A percentile compares a stretch with the other conserved stretches of the same genome.
Conservation (phyloP, 2,888 invertebrate species). For the Nomada lathburiana region DNA sequence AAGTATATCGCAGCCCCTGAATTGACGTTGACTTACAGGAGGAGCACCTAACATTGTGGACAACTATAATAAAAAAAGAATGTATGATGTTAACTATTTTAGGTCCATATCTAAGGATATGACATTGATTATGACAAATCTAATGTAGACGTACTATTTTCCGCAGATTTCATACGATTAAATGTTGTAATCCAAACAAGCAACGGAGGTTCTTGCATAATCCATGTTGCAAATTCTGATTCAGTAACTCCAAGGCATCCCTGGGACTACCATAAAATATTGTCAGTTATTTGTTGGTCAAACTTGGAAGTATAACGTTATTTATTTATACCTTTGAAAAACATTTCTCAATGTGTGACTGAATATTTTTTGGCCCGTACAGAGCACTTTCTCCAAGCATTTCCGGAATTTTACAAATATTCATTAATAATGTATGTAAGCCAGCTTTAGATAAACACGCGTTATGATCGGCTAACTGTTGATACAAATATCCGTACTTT, state of each 20-base stretch:
- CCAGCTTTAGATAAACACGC: conserved; percentile 89
- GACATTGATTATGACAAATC: conserved; percentile 5
- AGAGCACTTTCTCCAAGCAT: conserved; percentile 88
- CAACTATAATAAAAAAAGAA: conserved; percentile 80
- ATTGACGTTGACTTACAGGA: conserved; percentile 87
- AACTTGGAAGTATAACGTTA: conserved; percentile 35
- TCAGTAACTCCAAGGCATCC: conserved; percentile 89
- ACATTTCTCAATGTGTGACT: conserved; percentile 90
- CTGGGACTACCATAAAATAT: conserved; percentile 85
- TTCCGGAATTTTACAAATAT: conserved; percentile 87
- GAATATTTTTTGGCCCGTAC: conserved; percentile 88
- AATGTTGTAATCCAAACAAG: conserved; percentile 89
- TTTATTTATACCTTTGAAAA: conserved; percentile 87
- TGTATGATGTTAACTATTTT: not conserved
- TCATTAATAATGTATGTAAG: conserved; percentile 87
- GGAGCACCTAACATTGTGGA: conserved; percentile 87
- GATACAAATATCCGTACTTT: conserved; percentile 88
- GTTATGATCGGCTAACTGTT: conserved; percentile 90
- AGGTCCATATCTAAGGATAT: conserved; percentile 7
- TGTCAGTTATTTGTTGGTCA: conserved; percentile 23
- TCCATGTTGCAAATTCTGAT: conserved; percentile 89
- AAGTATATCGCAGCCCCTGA: conserved; percentile 88
- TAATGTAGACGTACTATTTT: conserved; percentile 84
- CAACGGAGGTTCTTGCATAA: conserved; percentile 87
- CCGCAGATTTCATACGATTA: conserved; percentile 87